Evolutionary conservation across 2,113 vertebrate genomes (phyloP).

Genomic region (Podarcis muralis): DNA sequence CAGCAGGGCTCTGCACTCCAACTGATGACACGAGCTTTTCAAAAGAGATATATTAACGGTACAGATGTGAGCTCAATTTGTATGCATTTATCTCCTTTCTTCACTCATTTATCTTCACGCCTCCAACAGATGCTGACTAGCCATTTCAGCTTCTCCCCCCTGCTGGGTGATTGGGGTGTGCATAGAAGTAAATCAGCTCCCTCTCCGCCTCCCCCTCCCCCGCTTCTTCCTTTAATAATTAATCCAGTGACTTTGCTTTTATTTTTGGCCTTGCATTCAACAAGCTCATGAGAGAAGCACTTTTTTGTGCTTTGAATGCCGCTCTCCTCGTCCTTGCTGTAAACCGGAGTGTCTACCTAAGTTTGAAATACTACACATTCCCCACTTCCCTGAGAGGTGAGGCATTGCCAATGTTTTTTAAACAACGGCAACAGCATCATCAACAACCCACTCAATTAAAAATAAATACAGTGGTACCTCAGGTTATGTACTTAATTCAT

Average conservation of each 20-base stretch:
- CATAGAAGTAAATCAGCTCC: slow-evolving; percentile 13
- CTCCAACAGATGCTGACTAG: slow-evolving; percentile 58
- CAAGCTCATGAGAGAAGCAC: not conserved
- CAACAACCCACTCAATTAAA: too few species aligned
- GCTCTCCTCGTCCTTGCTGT: not conserved
- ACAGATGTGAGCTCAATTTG: slow-evolving; percentile 30
- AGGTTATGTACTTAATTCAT: too few species aligned
- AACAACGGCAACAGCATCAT: too few species aligned
- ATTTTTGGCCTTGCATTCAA: not conserved
- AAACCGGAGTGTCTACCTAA: not conserved
- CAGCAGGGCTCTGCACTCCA: slow-evolving; percentile 1
- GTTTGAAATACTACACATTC: not conserved
- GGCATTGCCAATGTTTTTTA: not conserved
- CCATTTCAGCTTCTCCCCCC: slow-evolving; percentile 27
- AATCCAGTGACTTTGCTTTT: slow-evolving; percentile 10
- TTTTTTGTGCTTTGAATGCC: not conserved
- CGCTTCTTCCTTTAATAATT: slow-evolving; percentile 37
- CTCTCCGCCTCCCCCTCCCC: not conserved
- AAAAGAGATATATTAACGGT: not conserved
- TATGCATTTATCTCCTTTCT: slow-evolving; percentile 43
- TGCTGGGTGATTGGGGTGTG: slow-evolving; percentile 2
- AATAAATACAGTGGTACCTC: too few species aligned
- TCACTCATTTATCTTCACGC: slow-evolving; percentile 36
- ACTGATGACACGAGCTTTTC: not conserved
- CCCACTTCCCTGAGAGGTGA: not conserved